Percentiles rank a stretch among this genome's conserved stretches.
Conservation (phyloP, 2,888 invertebrate species). For the Meloe dianella region DNA sequence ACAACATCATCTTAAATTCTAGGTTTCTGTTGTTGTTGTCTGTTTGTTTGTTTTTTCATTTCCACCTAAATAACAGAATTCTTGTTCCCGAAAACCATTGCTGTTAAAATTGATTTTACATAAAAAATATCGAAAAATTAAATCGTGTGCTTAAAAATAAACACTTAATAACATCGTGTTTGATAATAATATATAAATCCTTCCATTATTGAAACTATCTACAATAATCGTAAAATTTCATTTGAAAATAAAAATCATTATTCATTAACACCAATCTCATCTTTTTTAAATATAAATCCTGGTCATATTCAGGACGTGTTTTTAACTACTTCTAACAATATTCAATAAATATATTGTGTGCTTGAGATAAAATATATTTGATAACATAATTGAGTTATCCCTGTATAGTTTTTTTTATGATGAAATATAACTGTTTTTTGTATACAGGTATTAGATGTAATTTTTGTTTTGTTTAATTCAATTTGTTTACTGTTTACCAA, state of each 20-base stretch:
- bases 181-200: slow-evolving; percentile 17
- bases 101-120: slow-evolving; percentile 18
- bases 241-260: slow-evolving; percentile 14
- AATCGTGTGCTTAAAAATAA: neutral
- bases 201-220: slow-evolving; percentile 17
- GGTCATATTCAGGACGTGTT: slow-evolving; percentile 32
- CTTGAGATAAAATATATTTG: slow-evolving; percentile 23
- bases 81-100: slow-evolving; percentile 31
- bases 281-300: slow-evolving; percentile 21
- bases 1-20: slow-evolving; percentile 10
- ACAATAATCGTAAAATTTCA: slow-evolving; percentile 3
- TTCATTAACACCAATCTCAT: slow-evolving; percentile 11
- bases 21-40: neutral
- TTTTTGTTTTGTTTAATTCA: neutral
- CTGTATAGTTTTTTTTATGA: neutral
- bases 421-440: no score
- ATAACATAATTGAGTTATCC: neutral
- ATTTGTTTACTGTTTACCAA: slow-evolving; percentile 46
- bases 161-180: neutral
- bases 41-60: slow-evolving; percentile 12
- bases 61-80: slow-evolving; percentile 6
- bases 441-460: no score
- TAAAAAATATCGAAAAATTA: neutral
- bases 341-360: slow-evolving; percentile 25
- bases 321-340: slow-evolving; percentile 26